A percentile compares a stretch with the other conserved stretches of the same genome.
phyloP scores from a whole-genome alignment of 1,140 invertebrate genomes.

The Drosophila burlai region DNA sequence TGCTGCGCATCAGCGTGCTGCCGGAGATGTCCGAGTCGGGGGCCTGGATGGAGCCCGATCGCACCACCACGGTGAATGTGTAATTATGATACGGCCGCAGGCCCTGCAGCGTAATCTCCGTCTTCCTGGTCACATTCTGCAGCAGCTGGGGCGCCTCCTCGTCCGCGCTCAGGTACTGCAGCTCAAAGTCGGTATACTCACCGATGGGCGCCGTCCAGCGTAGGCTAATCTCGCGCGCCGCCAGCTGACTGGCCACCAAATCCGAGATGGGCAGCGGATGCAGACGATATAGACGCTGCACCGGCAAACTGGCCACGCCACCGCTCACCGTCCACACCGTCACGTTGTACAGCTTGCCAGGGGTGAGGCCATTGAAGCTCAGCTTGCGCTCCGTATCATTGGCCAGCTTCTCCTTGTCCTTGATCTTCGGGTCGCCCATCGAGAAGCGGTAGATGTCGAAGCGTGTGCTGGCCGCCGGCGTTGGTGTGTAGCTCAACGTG shows the following conservation, averaged over 20 bases:
- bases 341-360: conserved; percentile 94
- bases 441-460: conserved; percentile 95
- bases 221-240: conserved; percentile 92
- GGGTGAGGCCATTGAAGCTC: conserved; percentile 91
- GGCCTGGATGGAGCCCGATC: conserved; percentile 89
- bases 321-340: conserved; percentile 97
- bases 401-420: conserved; percentile 90
- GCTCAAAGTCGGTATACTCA: conserved; percentile 94
- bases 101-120: conserved; percentile 89
- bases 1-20: conserved; percentile 89
- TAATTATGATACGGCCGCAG: conserved; percentile 94
- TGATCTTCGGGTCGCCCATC: conserved; percentile 90
- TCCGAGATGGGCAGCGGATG: conserved; percentile 93
- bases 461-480: conserved; percentile 89
- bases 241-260: conserved; percentile 91
- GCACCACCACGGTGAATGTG: conserved; percentile 94
- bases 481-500: conserved; percentile 93
- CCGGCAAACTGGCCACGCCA: conserved; percentile 92
- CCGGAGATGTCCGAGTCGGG: conserved; percentile 21
- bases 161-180: conserved; percentile 92
- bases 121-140: conserved; percentile 90
- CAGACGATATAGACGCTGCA: conserved; percentile 92
- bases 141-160: conserved; percentile 86
- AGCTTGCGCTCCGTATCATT: conserved; percentile 93
- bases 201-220: conserved; percentile 92